Base-by-base conservation (phyloP, 2,888 invertebrate genomes). In the Troglohyphantes excavatus region DNA sequence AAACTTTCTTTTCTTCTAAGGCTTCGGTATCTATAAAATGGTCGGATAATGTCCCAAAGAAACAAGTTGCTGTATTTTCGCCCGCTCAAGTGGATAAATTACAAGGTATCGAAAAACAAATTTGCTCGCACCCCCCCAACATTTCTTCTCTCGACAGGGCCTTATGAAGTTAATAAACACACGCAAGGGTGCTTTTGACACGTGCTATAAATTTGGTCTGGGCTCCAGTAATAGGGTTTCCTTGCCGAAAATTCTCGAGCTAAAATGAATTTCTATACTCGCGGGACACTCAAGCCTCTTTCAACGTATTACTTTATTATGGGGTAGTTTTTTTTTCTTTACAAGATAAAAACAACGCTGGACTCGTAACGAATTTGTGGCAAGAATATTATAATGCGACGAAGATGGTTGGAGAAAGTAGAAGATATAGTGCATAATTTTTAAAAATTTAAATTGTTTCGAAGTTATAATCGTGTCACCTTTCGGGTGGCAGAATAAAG, bases 161-260 rank as follows among this genome's bases (percentile, higher is more conserved):
- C 65, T 76, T 88, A 88, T 82, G 88, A 75, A 88, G 88, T 88
- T 88, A 88, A 82, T 88, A 88, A 88, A 88, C 73, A 70, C 72
- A 81, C 75, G 68, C 61, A 43, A 76, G 61, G 82, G 65, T 82
- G 82, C 46, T 59, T 39, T 27, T 88, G 88, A 88, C 88, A 67
- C 61, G 26, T 23, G 59, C 75, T 76, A 88, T 88, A 88, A 88
- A 88, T 88, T 88, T 75, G 81, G 63, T 67, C 29, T 27, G 63
- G 33, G 19, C 23, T 29, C 67, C 17, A 27, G 72, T 87, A 81
- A 87, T 87, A 87, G 76, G 81, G 73, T 72, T 39, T 27, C 65
- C 9, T 29, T 68, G 46, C 33, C 75, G 33, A 59, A 61, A 76
- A 21, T 59, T 65, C 39, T n/a, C 7, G 13, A 33, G 27, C n/a